Evolutionary conservation across 2,797 vertebrate species (phyloP).

Genomic region (Neosalanx taihuensis): DNA sequence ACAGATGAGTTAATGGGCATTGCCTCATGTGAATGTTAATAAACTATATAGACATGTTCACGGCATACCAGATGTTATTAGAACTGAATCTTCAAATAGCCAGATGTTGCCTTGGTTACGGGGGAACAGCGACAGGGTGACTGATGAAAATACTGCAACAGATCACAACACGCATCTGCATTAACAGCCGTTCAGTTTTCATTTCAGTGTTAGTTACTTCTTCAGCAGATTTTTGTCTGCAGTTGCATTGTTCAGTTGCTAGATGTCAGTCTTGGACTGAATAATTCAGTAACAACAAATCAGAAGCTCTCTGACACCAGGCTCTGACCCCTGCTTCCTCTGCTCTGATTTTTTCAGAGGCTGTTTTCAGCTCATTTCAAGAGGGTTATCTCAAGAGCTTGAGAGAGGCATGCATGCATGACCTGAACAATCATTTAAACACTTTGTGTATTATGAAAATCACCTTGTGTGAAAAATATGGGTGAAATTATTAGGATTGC

Average conservation of each 20-base stretch:
- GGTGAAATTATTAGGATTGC: too few species aligned
- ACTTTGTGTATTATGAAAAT: too few species aligned
- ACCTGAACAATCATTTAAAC: too few species aligned
- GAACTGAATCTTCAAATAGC: slow-evolving; percentile 87
- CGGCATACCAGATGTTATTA: slow-evolving; percentile 83
- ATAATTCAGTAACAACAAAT: neutral
- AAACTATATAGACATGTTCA: neutral
- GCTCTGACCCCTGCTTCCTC: too few species aligned
- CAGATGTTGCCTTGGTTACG: slow-evolving; percentile 88
- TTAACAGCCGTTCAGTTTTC: neutral
- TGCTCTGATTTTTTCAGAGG: too few species aligned
- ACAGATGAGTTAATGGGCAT: neutral
- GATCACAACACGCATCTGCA: neutral
- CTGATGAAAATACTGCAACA: slow-evolving; percentile 85
- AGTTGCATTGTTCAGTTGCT: slow-evolving; percentile 21
- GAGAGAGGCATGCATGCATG: too few species aligned
- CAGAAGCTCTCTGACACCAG: too few species aligned
- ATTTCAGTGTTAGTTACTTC: neutral
- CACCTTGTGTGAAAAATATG: too few species aligned
- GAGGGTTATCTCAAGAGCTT: too few species aligned
- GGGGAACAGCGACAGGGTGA: slow-evolving; percentile 79
- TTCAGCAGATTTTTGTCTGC: neutral
- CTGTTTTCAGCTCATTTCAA: too few species aligned
- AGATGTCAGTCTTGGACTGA: slow-evolving; percentile 40
- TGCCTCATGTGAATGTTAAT: neutral